phyloP scores from a whole-genome alignment of 1,140 invertebrate genomes.

The Bemisia tabaci region DNA sequence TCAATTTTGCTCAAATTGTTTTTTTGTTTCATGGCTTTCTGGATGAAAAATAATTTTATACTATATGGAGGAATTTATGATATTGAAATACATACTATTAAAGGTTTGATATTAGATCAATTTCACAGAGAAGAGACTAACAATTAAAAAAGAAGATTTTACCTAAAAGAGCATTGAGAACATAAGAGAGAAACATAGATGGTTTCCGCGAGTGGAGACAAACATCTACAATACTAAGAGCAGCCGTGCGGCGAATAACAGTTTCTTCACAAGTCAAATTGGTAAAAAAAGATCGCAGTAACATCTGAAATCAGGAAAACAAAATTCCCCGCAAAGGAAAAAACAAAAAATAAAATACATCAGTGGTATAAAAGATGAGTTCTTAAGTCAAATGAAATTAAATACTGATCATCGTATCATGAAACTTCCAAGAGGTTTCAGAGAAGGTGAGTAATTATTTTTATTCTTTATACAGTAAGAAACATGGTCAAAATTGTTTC shows the following conservation, averaged over 20 bases:
- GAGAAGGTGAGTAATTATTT: no score
- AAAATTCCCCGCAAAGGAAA: no score
- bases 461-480: no score
- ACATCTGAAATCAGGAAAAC: no score
- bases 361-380: neutral
- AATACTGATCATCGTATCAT: neutral
- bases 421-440: no score
- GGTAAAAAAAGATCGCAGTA: constrained; percentile 48
- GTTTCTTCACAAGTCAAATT: constrained; percentile 46
- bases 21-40: no score
- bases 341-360: constrained; percentile 11
- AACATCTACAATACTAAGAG: constrained; percentile 45
- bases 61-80: no score
- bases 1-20: no score
- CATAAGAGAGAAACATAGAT: constrained; percentile 41
- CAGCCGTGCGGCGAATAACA: constrained; percentile 45
- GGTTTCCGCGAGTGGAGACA: constrained; percentile 49
- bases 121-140: neutral
- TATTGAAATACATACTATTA: no score
- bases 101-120: no score
- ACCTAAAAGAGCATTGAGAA: constrained; percentile 38
- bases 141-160: constrained; percentile 20
- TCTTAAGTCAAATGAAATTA: constrained; percentile 8
- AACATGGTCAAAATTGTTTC: no score
- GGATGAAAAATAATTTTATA: no score